Conservation (phyloP, 2,888 invertebrate species). For the Eurois occulta region DNA sequence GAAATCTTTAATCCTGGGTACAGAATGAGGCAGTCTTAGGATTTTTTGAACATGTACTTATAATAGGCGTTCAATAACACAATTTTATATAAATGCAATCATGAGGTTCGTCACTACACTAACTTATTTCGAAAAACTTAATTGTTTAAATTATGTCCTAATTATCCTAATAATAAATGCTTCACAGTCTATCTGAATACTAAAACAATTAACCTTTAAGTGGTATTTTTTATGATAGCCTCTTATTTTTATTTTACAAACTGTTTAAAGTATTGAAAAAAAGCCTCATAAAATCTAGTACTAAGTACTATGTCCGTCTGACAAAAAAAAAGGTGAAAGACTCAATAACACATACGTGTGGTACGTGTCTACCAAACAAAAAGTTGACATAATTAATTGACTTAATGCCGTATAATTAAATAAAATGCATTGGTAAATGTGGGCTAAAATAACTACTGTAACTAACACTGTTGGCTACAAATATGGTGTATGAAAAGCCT, state of each 20-base stretch:
- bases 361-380: not conserved
- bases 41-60: constrained; percentile 6
- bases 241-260: not conserved
- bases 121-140: constrained; percentile 2
- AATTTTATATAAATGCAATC: constrained; percentile 27
- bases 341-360: not conserved
- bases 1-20: constrained; percentile 78
- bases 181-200: constrained; percentile 15
- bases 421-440: constrained; percentile 18
- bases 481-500: not conserved
- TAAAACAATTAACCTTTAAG: not conserved
- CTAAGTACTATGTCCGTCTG: not conserved
- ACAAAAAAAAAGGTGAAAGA: not conserved
- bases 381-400: not conserved
- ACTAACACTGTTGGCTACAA: not conserved
- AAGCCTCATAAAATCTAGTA: not conserved
- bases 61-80: constrained; percentile 2
- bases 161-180: not conserved
- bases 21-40: constrained; percentile 64
- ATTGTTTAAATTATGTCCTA: not conserved
- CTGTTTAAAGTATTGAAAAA: not conserved
- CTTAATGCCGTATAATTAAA: not conserved
- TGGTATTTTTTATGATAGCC: not conserved
- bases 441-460: not conserved
- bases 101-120: constrained; percentile 7